Evolutionary conservation across 2,113 vertebrate species (phyloP), one percentile per base, ranked within the genome.

Genomic region (Scophthalmus maximus): DNA sequence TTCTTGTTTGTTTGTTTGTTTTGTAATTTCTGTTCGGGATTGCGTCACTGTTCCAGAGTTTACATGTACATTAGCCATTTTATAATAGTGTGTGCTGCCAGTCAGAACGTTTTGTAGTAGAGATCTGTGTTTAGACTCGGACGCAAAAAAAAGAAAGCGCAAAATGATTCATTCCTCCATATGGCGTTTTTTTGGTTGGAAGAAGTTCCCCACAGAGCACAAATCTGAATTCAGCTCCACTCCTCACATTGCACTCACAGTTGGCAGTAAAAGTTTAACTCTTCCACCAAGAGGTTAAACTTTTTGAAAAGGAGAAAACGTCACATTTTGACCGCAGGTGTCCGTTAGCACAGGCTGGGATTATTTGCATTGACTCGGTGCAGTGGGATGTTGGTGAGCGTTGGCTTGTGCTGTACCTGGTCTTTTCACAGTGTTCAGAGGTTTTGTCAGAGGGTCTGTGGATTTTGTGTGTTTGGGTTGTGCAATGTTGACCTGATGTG

Each of bases 401-500:
- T 52, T 47, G 25, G 46, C 9, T 51, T 60, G n/a, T n/a, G n/a
- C n/a, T n/a, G n/a, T 56, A 29, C 52, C 40, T 34, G 42, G 26
- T 18, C 38, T 77, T 62, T 63, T n/a, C 49, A 47, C 60, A 76
- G 68, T 76, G 76, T 80, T 68, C 36, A 56, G 23, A 65, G 15
- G 47, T 61, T 49, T 75, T 55, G 26, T 44, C 30, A 47, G 27
- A 26, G 0, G 44, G 47, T 66, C 68, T 23, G 53, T 56, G 25
- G 36, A 29, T 59, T n/a, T 71, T 73, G 27, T 61, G 40, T 57
- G 67, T 61, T 83, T 74, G 85, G 74, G 76, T 84, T 82, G 79
- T 85, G 85, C 85, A 87, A 84, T 89, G 81, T 73, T 79, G 63
- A 73, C 51, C 66, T 68, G 62, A 61, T 29, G 15, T 66, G 42